Conservation (phyloP, 2,797 vertebrate genomes). For the Lateolabrax maculatus region DNA sequence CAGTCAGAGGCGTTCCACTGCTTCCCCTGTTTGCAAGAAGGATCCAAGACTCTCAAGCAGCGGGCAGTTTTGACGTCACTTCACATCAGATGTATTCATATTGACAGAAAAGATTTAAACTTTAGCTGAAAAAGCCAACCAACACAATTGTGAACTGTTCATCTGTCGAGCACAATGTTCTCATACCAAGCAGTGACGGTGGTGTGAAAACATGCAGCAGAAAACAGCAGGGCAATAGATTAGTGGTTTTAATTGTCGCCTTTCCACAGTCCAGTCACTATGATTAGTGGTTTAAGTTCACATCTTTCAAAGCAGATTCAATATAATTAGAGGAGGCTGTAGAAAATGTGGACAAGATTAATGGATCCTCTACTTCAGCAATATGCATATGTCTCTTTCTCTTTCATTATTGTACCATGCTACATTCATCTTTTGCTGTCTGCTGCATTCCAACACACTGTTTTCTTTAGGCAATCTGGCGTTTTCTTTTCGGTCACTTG, state of each 20-base stretch:
- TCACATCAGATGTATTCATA: not conserved
- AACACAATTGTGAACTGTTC: not conserved
- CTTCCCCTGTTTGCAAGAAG: not conserved
- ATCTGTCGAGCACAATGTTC: not conserved
- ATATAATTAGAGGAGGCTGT: slow-evolving; percentile 35
- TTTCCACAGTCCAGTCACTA: slow-evolving; percentile 22
- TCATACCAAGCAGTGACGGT: not conserved
- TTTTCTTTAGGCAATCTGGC: not conserved
- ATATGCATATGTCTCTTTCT: slow-evolving; percentile 40
- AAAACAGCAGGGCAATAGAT: slow-evolving; percentile 6
- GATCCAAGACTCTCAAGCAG: not conserved
- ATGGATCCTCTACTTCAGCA: slow-evolving; percentile 22
- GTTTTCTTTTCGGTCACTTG: slow-evolving; percentile 4
- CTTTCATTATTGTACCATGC: slow-evolving; percentile 24
- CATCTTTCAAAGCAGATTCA: slow-evolving; percentile 40
- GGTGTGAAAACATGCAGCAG: slow-evolving; percentile 1
- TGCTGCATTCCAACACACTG: slow-evolving; percentile 7
- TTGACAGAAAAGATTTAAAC: not conserved
- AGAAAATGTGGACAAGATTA: slow-evolving; percentile 44
- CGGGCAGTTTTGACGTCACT: not conserved
- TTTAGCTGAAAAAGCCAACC: not conserved
- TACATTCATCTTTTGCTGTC: slow-evolving; percentile 41
- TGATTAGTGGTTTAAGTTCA: slow-evolving; percentile 37
- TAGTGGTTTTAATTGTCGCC: slow-evolving; percentile 14
- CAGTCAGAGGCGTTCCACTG: not conserved